Evolutionary conservation across 2,797 vertebrate genomes (phyloP).

Genomic region (Gadopsis marmoratus): DNA sequence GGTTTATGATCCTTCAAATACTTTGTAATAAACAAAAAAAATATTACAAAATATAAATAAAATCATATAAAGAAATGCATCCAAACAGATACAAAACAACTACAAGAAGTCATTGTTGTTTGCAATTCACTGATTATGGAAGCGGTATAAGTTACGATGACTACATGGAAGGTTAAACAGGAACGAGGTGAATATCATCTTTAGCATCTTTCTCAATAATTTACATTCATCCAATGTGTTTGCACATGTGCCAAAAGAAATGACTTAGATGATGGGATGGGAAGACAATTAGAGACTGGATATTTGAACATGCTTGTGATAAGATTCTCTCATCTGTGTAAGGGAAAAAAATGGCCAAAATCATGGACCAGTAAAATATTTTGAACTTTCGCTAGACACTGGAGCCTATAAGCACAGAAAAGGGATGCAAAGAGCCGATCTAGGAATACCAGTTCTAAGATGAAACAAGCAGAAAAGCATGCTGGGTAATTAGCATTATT

Average conservation of each 20-base stretch:
- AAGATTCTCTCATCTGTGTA: background rate
- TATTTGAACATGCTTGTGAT: background rate
- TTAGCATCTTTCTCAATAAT: background rate
- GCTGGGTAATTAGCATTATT: slow-evolving; percentile 75
- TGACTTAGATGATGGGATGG: background rate
- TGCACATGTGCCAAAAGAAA: background rate
- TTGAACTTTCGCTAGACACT: background rate
- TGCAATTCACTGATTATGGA: slow-evolving; percentile 6
- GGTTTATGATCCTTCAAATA: background rate
- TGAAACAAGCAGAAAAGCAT: slow-evolving; percentile 69
- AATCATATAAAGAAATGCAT: slow-evolving; percentile 13
- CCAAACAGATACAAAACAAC: background rate
- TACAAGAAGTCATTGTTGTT: background rate
- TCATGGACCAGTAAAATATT: background rate
- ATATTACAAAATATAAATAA: background rate
- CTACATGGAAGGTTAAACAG: slow-evolving; percentile 5
- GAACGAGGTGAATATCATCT: background rate
- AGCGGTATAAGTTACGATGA: slow-evolving; percentile 2
- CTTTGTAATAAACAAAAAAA: background rate
- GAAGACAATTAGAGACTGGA: background rate
- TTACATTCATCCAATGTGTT: background rate
- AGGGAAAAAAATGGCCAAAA: background rate
- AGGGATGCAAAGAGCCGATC: slow-evolving; percentile 16
- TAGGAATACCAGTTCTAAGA: slow-evolving; percentile 52
- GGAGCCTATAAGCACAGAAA: background rate